These are phyloP conservation scores for Erebia epiphron DNA, from an alignment of 2,888 invertebrate genomes.

Conservation along the genomic window DNA sequence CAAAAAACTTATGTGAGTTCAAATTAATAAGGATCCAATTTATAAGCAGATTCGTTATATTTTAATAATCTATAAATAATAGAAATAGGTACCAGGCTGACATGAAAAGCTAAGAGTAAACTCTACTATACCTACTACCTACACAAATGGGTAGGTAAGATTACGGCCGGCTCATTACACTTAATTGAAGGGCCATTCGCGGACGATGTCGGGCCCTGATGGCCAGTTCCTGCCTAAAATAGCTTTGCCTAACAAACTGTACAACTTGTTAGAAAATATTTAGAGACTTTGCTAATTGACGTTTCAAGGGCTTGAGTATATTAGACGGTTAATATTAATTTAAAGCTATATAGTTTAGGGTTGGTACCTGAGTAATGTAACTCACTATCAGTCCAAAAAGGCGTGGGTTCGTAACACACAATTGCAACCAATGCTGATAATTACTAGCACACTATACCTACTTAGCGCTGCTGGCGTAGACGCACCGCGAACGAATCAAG, in stretches of 20 bases:
- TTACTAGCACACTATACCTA: no score
- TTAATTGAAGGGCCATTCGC: constrained; percentile 81
- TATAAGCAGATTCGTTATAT: background rate
- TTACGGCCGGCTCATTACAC: constrained; percentile 73
- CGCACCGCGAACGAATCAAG: no score
- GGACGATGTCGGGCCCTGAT: constrained; percentile 68
- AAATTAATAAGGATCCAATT: background rate
- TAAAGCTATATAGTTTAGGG: background rate
- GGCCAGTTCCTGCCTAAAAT: constrained; percentile 66
- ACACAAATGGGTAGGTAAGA: constrained; percentile 55
- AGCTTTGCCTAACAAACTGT: constrained; percentile 58
- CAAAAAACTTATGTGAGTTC: no score
- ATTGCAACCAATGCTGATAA: no score
- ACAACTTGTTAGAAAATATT: constrained; percentile 65
- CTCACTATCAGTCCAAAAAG: no score
- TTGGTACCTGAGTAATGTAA: background rate
- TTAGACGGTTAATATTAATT: background rate
- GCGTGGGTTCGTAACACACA: no score
- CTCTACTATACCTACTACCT: constrained; percentile 21
- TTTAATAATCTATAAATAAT: background rate
- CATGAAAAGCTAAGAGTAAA: constrained; percentile 14
- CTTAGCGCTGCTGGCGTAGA: no score
- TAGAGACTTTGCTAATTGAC: constrained; percentile 21
- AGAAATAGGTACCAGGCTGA: background rate
- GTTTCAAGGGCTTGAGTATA: constrained; percentile 13